Conservation (phyloP, 1,140 invertebrate species). For the Melitaea cinxia region DNA sequence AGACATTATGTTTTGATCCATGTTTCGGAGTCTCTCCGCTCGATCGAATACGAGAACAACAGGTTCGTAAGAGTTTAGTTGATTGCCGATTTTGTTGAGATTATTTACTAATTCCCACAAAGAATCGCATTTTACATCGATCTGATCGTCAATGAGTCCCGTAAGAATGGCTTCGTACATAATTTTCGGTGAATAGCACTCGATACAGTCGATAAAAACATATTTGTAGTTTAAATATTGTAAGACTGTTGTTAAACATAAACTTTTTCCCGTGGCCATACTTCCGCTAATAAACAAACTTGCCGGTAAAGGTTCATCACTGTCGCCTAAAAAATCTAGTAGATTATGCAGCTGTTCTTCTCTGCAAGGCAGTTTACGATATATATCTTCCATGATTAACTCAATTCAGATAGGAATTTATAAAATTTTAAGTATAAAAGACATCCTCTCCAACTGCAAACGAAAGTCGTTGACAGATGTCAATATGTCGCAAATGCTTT, state of each 20-base stretch:
- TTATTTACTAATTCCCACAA: slow-evolving; percentile 87
- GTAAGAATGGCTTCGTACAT: slow-evolving; percentile 89
- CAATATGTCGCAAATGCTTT: background rate
- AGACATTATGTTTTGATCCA: slow-evolving; percentile 85
- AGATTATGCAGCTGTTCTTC: slow-evolving; percentile 83
- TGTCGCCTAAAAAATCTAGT: slow-evolving; percentile 82
- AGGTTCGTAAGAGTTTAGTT: slow-evolving; percentile 65
- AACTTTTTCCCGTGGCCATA: slow-evolving; percentile 90
- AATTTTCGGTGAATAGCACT: slow-evolving; percentile 89
- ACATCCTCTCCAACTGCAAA: background rate
- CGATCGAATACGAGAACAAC: slow-evolving; percentile 89
- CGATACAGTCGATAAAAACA: slow-evolving; percentile 90
- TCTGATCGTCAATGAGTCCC: slow-evolving; percentile 77
- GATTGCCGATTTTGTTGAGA: slow-evolving; percentile 73
- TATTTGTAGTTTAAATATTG: slow-evolving; percentile 83
- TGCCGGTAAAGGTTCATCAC: slow-evolving; percentile 83
- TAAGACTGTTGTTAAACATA: slow-evolving; percentile 84
- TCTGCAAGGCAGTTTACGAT: slow-evolving; percentile 82
- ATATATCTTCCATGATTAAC: slow-evolving; percentile 79
- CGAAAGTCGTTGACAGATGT: background rate
- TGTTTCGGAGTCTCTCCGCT: slow-evolving; percentile 88
- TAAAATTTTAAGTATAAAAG: background rate
- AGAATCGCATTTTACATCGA: slow-evolving; percentile 85
- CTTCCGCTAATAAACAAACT: slow-evolving; percentile 90
- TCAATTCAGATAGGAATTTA: background rate